Conservation (phyloP, 2,888 invertebrate species). For the Andrena bicolor region DNA sequence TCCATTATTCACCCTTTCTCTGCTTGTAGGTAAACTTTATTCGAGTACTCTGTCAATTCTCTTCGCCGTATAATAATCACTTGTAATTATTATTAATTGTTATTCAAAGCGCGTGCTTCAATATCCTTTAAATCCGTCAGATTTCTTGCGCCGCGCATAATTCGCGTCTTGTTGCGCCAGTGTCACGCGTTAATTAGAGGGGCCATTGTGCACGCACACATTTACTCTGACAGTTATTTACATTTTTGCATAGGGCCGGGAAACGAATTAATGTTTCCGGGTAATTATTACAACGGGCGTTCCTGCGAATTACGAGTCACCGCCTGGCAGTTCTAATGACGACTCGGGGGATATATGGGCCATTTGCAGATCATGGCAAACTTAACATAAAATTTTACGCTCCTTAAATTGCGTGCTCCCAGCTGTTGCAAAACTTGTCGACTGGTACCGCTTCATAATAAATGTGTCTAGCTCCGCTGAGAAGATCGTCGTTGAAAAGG, state of each 20-base stretch:
- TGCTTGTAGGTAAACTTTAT: no score
- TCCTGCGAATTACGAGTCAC: conserved; percentile 35
- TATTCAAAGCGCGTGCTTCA: background rate
- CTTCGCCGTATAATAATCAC: background rate
- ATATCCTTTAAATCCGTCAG: conserved; percentile 41
- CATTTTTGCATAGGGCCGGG: conserved; percentile 17
- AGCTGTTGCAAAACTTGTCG: conserved; percentile 33
- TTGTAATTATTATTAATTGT: background rate
- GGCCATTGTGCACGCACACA: conserved; percentile 32
- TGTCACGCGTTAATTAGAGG: conserved; percentile 61
- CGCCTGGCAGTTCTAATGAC: conserved; percentile 13
- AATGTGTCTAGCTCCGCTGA: conserved; percentile 26
- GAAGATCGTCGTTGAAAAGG: conserved; percentile 9
- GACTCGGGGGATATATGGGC: background rate
- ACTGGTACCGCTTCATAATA: conserved; percentile 17
- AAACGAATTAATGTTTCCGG: conserved; percentile 50
- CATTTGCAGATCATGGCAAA: conserved; percentile 20
- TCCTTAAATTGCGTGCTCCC: conserved; percentile 46
- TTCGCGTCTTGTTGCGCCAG: conserved; percentile 62
- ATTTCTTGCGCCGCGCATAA: conserved; percentile 60
- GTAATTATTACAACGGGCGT: conserved; percentile 55
- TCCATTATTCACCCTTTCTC: no score
- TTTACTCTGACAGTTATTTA: conserved; percentile 57
- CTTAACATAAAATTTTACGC: conserved; percentile 47
- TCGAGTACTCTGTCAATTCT: no score